A percentile compares a stretch with the other conserved stretches of the same genome.
These are phyloP conservation scores for Pyrgus malvae DNA, from an alignment of 2,888 invertebrate genomes.

Conservation along the genomic window DNA sequence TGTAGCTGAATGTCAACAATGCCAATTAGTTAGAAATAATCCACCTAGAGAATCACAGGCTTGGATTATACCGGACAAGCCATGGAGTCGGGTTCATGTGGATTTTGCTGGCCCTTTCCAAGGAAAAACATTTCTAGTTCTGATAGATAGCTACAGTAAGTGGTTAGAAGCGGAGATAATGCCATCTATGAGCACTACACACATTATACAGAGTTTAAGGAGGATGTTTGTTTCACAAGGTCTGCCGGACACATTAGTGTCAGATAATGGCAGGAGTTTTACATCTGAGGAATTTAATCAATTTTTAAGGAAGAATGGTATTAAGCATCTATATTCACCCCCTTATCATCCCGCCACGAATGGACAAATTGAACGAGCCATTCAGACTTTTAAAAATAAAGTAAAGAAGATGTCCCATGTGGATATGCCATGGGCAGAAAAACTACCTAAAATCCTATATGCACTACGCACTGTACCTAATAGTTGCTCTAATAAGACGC, in stretches of 20 bases:
- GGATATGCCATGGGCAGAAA: constrained; percentile 9
- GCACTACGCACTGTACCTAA: constrained; percentile 7
- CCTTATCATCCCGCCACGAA: constrained; percentile 34
- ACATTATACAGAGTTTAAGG: constrained; percentile 1
- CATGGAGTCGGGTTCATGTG: constrained; percentile 29
- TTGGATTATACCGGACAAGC: constrained; percentile 33
- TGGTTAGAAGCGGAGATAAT: constrained; percentile 37
- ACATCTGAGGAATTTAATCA: constrained; percentile 7
- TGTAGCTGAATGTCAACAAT: constrained; percentile 28
- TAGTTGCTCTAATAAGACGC: constrained; percentile 7
- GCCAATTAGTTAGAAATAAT: constrained; percentile 29
- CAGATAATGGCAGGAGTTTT: constrained; percentile 7
- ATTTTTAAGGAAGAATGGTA: constrained; percentile 28
- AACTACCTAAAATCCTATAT: constrained; percentile 8
- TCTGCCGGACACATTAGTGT: too few relatives aligned
- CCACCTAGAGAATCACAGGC: constrained; percentile 30
- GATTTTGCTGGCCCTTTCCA: constrained; percentile 34
- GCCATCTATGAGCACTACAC: not conserved
- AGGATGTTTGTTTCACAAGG: constrained; percentile 9
- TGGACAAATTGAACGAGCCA: too few relatives aligned
- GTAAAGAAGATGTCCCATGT: too few relatives aligned
- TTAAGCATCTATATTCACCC: constrained; percentile 24
- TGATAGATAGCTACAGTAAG: constrained; percentile 35
- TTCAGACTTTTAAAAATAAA: too few relatives aligned
- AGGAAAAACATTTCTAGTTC: constrained; percentile 33